These are phyloP conservation scores for Lates calcarifer DNA, from an alignment of 2,113 vertebrate species.

Conservation along the genomic window DNA sequence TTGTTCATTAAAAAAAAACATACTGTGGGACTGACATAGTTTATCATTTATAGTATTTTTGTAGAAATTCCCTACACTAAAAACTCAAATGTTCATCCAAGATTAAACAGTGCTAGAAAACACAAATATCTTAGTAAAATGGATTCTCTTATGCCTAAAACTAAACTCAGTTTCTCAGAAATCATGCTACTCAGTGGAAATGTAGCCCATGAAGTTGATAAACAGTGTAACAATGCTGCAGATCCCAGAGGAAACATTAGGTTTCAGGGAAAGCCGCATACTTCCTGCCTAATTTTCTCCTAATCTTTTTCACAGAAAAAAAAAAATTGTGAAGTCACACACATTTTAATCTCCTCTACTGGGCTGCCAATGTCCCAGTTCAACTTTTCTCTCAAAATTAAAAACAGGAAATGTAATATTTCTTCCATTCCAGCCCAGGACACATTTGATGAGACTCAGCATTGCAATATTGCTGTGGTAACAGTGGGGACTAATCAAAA, in stretches of 20 bases:
- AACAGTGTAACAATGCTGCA: constrained; percentile 62
- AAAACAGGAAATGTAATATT: constrained; percentile 76
- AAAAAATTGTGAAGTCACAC: constrained; percentile 51
- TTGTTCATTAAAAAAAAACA: constrained; percentile 30
- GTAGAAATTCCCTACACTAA: neutral
- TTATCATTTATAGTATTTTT: neutral
- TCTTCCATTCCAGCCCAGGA: constrained; percentile 45
- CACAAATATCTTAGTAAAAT: constrained; percentile 12
- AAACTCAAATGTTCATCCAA: constrained; percentile 10
- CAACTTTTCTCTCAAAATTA: constrained; percentile 73
- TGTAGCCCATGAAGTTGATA: constrained; percentile 48
- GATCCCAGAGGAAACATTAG: constrained; percentile 68
- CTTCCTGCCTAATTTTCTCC: constrained; percentile 72
- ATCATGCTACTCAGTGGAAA: constrained; percentile 42
- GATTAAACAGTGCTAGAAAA: constrained; percentile 30
- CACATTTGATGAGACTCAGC: constrained; percentile 68
- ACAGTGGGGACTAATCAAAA: constrained; percentile 71
- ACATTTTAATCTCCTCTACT: constrained; percentile 70
- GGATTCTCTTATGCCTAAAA: constrained; percentile 11
- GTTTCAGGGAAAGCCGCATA: constrained; percentile 69
- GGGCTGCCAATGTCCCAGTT: constrained; percentile 71
- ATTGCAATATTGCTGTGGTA: constrained; percentile 65
- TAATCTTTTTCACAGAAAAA: constrained; percentile 59
- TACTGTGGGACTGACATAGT: constrained; percentile 3
- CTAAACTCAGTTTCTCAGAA: constrained; percentile 35